Percentiles rank a stretch among this genome's conserved stretches.
phyloP scores from a whole-genome alignment of 2,797 vertebrate species.

The Austrolebias charrua region DNA sequence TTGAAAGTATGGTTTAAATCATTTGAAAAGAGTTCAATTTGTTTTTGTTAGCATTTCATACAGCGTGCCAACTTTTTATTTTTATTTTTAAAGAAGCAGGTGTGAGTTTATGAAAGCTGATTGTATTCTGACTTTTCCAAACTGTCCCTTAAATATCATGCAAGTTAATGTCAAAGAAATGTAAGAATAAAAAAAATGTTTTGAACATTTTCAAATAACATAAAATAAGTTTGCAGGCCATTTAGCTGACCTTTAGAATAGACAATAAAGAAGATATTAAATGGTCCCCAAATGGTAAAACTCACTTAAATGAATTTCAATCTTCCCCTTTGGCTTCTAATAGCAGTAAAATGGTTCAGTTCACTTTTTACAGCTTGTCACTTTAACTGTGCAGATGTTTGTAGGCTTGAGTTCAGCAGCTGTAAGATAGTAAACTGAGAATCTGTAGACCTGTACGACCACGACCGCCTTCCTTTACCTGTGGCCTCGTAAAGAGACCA shows the following conservation, averaged over 20 bases:
- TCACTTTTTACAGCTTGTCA: conserved; percentile 66
- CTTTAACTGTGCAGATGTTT: conserved; percentile 67
- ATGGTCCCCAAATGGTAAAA: conserved; percentile 60
- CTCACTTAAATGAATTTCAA: conserved; percentile 74
- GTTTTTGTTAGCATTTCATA: neutral
- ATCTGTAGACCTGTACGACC: conserved; percentile 83
- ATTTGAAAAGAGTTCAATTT: neutral
- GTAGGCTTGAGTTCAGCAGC: conserved; percentile 49
- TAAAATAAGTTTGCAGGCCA: conserved; percentile 17
- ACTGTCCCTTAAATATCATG: conserved; percentile 59
- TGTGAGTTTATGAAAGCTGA: conserved; percentile 26
- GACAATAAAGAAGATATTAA: neutral
- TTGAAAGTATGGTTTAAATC: neutral
- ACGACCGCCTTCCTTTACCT: conserved; percentile 81
- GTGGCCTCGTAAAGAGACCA: conserved; percentile 66
- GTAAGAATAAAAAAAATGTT: conserved; percentile 38
- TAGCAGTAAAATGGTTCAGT: conserved; percentile 78
- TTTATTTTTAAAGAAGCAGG: neutral
- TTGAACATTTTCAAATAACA: conserved; percentile 4
- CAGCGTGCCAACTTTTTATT: conserved; percentile 10
- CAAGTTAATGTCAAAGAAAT: conserved; percentile 36
- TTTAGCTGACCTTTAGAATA: conserved; percentile 6
- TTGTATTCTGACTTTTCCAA: conserved; percentile 57
- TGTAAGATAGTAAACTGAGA: conserved; percentile 48
- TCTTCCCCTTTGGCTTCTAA: conserved; percentile 73